A percentile compares a stretch with the other conserved stretches of the same genome.
These are phyloP conservation scores for Chrosomus eos DNA, from an alignment of 2,797 vertebrate species.

Conservation along the genomic window DNA sequence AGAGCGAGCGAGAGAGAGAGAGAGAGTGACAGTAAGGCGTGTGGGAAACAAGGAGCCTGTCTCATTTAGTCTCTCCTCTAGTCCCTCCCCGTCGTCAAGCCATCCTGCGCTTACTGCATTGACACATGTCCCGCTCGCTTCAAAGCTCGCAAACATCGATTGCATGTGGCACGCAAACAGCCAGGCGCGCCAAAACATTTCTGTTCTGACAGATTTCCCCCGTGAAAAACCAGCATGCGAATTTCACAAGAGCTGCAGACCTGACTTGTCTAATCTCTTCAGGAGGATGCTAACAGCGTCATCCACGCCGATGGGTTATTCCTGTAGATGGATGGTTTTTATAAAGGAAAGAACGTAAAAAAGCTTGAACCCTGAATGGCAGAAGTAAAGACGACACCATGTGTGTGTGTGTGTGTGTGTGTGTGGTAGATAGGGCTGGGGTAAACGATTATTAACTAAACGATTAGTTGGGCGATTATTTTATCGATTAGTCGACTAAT, in stretches of 20 bases:
- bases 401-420: neutral
- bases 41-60: conserved; percentile 39
- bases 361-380: conserved; percentile 12
- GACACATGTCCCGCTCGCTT: conserved; percentile 69
- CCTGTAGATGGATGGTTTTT: conserved; percentile 64
- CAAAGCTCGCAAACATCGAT: conserved; percentile 68
- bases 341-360: conserved; percentile 12
- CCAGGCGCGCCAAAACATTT: conserved; percentile 60
- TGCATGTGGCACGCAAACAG: conserved; percentile 67
- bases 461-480: too few relatives aligned
- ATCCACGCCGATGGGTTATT: conserved; percentile 66
- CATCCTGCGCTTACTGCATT: conserved; percentile 58
- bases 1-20: neutral
- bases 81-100: conserved; percentile 44
- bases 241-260: conserved; percentile 59
- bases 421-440: too few relatives aligned
- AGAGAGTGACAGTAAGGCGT: conserved; percentile 58
- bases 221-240: conserved; percentile 57
- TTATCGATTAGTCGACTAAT: too few relatives aligned
- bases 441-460: too few relatives aligned
- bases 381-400: conserved; percentile 1
- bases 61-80: conserved; percentile 36
- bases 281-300: conserved; percentile 68
- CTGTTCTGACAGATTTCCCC: conserved; percentile 71
- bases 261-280: conserved; percentile 72